phyloP scores from a whole-genome alignment of 2,797 vertebrate species.

The Nyctalus aviator region DNA sequence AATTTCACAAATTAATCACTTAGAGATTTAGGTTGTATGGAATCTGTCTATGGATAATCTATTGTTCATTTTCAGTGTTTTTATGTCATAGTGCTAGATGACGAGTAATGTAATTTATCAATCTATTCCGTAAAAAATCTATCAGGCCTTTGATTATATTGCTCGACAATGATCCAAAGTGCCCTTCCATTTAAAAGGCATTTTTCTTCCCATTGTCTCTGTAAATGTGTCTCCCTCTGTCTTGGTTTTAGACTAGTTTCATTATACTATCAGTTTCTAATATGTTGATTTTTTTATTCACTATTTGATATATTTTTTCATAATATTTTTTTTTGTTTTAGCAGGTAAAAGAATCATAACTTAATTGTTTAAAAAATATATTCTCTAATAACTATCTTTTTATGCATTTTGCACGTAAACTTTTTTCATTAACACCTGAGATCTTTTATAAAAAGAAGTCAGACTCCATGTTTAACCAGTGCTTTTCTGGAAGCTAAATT shows the following conservation, averaged over 20 bases:
- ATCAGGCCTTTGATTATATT: conserved; percentile 26
- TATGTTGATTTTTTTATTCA: conserved; percentile 85
- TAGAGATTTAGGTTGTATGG: neutral
- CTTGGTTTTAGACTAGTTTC: conserved; percentile 85
- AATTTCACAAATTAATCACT: conserved; percentile 51
- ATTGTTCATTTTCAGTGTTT: conserved; percentile 49
- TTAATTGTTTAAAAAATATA: conserved; percentile 83
- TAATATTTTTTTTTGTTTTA: conserved; percentile 95
- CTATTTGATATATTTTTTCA: conserved; percentile 88
- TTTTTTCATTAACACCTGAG: conserved; percentile 88
- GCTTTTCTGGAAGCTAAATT: conserved; percentile 88
- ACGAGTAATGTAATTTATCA: conserved; percentile 33
- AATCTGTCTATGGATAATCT: neutral
- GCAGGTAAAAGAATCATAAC: conserved; percentile 95
- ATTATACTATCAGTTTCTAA: conserved; percentile 87
- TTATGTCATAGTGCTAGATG: neutral
- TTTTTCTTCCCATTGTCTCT: conserved; percentile 73
- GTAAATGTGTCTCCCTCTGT: conserved; percentile 71
- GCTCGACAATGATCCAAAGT: conserved; percentile 60
- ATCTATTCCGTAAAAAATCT: conserved; percentile 52
- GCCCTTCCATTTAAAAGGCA: conserved; percentile 68
- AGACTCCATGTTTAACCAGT: conserved; percentile 85
- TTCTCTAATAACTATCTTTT: conserved; percentile 87
- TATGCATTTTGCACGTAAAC: conserved; percentile 88
- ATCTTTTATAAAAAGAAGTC: conserved; percentile 74